phyloP scores from a whole-genome alignment of 2,797 vertebrate species.

The Chloroceryle amazona region DNA sequence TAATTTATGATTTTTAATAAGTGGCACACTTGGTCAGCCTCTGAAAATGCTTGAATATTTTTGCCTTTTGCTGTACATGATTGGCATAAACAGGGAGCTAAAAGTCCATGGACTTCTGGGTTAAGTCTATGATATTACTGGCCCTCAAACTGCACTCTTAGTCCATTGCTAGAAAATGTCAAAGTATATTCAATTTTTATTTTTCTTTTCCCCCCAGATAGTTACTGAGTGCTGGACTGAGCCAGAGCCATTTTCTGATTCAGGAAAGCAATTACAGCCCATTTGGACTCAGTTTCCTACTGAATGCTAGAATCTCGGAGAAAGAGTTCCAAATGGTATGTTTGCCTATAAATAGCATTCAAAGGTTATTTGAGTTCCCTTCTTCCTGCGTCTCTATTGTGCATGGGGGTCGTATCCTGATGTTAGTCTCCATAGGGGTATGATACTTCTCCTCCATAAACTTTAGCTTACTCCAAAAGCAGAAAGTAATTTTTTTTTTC shows the following conservation, averaged over 20 bases:
- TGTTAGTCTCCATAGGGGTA: not conserved
- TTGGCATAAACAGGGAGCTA: not conserved
- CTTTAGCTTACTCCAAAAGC: not conserved
- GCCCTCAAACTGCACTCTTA: not conserved
- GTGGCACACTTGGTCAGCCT: not conserved
- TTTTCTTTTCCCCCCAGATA: not conserved
- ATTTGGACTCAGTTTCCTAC: not conserved
- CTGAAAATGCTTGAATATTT: not conserved
- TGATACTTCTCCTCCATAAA: not conserved
- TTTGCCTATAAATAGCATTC: not conserved
- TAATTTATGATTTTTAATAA: not conserved
- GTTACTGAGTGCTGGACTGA: not conserved
- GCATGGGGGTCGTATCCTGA: not conserved
- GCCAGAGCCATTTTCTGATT: not conserved
- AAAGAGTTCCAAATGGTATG: not conserved
- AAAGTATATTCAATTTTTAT: not conserved
- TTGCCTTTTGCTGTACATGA: not conserved
- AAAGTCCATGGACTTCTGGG: not conserved
- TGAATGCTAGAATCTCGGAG: not conserved
- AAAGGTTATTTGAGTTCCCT: not conserved
- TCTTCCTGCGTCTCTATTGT: not conserved
- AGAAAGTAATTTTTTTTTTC: not conserved
- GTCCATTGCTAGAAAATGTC: not conserved
- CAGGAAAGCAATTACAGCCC: not conserved
- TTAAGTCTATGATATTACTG: not conserved